Conservation (phyloP, 1,140 invertebrate species). For the Bombus polaris region DNA sequence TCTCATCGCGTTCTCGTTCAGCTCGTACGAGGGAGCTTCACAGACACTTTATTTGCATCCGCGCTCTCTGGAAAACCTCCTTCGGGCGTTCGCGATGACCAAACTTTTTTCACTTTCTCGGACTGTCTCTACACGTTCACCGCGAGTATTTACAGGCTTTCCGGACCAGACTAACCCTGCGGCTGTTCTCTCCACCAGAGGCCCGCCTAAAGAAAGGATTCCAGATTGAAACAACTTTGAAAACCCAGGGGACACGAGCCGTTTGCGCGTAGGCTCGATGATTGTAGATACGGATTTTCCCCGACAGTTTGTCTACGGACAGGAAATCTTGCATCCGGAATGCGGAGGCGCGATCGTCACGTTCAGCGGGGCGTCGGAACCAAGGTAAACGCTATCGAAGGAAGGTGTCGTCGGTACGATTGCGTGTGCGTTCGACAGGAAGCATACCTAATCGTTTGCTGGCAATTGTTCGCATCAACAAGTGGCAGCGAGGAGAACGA, state of each 20-base stretch:
- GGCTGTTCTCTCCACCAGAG: not conserved
- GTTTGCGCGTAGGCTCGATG: no score
- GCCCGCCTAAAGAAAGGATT: no score
- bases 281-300: not conserved
- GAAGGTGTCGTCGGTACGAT: slow-evolving; percentile 18
- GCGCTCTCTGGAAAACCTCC: not conserved
- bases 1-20: slow-evolving; percentile 13
- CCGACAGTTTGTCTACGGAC: not conserved
- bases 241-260: no score
- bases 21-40: not conserved
- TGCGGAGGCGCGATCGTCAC: not conserved
- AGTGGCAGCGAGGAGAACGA: slow-evolving; percentile 52
- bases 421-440: slow-evolving; percentile 47
- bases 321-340: not conserved
- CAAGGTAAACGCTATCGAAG: slow-evolving; percentile 17
- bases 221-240: no score
- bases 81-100: not conserved
- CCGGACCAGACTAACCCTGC: slow-evolving; percentile 1
- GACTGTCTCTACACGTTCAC: not conserved
- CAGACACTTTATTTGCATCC: slow-evolving; percentile 45
- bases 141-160: slow-evolving; percentile 47
- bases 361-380: not conserved
- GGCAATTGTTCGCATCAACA: slow-evolving; percentile 62
- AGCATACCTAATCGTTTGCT: slow-evolving; percentile 45
- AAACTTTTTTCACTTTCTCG: not conserved